Percentiles rank a stretch among this genome's conserved stretches.
Conservation (phyloP, 2,888 invertebrate genomes). For the Chrysina gloriosa region DNA sequence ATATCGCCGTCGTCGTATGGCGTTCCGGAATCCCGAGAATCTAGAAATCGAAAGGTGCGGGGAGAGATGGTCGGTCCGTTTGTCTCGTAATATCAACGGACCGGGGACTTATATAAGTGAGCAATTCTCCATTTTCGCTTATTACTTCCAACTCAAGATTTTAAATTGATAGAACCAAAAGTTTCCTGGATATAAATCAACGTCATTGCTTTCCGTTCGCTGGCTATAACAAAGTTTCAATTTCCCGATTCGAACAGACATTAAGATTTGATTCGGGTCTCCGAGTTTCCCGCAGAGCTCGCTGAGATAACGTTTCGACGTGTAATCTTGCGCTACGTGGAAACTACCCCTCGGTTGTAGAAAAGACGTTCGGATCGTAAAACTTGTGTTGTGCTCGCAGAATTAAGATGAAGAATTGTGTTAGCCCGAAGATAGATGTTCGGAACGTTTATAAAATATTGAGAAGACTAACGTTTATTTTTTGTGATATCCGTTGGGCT, state of each 20-base stretch:
- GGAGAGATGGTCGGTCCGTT: background rate
- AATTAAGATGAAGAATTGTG: no score
- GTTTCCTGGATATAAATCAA: conserved; percentile 61
- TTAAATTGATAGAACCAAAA: conserved; percentile 56
- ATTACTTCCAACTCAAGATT: conserved; percentile 49
- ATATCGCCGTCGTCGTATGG: conserved; percentile 6
- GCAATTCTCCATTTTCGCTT: conserved; percentile 43
- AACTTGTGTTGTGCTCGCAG: no score
- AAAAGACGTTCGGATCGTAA: no score
- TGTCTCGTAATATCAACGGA: conserved; percentile 35
- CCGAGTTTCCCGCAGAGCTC: conserved; percentile 50
- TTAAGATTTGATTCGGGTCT: conserved; percentile 60
- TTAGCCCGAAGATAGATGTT: no score
- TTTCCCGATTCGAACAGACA: conserved; percentile 62
- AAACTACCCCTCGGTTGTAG: background rate
- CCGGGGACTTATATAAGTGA: conserved; percentile 31
- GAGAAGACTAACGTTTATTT: no score
- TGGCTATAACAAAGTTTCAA: conserved; percentile 56
- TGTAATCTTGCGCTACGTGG: conserved; percentile 45
- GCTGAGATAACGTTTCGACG: conserved; percentile 55
- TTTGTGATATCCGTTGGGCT: no score
- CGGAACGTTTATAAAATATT: no score
- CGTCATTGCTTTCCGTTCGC: conserved; percentile 50
- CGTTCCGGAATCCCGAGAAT: background rate
- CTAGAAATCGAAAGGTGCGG: background rate